phyloP scores from a whole-genome alignment of 2,113 vertebrate species.

The Thalassoma bifasciatum region DNA sequence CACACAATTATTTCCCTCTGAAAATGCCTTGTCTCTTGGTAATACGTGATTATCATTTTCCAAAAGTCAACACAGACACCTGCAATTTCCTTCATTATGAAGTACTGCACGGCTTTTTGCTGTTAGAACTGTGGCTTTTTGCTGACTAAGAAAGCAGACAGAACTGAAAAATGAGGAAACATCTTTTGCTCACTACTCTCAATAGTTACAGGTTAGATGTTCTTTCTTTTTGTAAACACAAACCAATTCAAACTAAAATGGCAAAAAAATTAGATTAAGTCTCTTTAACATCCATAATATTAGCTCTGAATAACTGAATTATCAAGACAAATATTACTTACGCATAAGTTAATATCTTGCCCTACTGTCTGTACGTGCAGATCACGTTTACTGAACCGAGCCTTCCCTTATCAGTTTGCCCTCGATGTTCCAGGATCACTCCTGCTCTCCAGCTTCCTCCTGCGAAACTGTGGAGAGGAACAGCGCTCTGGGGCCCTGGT shows the following conservation, averaged over 20 bases:
- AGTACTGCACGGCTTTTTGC: too few species aligned
- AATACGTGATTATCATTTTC: too few species aligned
- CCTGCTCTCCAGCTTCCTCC: slow-evolving; percentile 47
- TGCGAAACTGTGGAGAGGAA: slow-evolving; percentile 60
- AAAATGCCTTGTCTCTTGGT: neutral
- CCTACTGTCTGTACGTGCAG: slow-evolving; percentile 22
- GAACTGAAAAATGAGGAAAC: neutral
- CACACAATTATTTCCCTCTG: neutral
- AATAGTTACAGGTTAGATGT: neutral
- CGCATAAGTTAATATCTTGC: neutral
- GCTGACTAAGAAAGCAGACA: neutral
- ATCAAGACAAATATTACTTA: slow-evolving; percentile 46
- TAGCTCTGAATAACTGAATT: slow-evolving; percentile 9
- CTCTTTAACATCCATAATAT: neutral
- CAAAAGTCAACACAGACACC: too few species aligned
- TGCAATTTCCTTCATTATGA: too few species aligned
- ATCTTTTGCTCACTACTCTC: neutral
- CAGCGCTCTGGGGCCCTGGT: slow-evolving; percentile 53
- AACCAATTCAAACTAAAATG: neutral
- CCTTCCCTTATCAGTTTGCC: slow-evolving; percentile 25
- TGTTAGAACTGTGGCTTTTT: too few species aligned
- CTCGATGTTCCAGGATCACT: slow-evolving; percentile 19
- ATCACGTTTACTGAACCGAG: slow-evolving; percentile 12
- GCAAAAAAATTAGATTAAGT: neutral
- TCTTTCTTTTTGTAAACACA: neutral